Evolutionary conservation across 1,140 invertebrate genomes (phyloP).

Genomic region (Pseudomyrmex cubaensis): DNA sequence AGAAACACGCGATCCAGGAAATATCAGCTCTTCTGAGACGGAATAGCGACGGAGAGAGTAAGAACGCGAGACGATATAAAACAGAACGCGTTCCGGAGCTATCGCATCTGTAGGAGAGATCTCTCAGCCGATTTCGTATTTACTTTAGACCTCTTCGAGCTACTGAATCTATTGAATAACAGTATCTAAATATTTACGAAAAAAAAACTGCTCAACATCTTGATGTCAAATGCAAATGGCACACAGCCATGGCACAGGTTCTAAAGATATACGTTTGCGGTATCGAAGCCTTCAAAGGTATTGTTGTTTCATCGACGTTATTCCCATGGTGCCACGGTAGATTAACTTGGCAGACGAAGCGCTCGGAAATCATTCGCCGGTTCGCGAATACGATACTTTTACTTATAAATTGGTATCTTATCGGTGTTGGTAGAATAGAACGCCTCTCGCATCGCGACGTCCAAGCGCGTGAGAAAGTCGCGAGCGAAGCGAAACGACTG

Average conservation of each 20-base stretch:
- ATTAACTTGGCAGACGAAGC: constrained; percentile 64
- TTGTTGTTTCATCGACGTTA: constrained; percentile 26
- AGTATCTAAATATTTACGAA: not conserved
- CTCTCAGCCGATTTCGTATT: constrained; percentile 12
- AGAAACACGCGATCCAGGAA: constrained; percentile 51
- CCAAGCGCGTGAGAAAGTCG: constrained; percentile 66
- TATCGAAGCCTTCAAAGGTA: not conserved
- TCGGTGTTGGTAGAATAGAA: constrained; percentile 42
- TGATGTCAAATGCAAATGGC: not conserved
- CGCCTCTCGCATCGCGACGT: constrained; percentile 14
- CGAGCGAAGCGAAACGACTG: constrained; percentile 19
- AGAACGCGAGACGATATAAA: constrained; percentile 38
- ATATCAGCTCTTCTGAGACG: constrained; percentile 46
- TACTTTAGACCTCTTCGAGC: not conserved
- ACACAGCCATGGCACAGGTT: too few species aligned
- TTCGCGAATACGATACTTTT: constrained; percentile 63
- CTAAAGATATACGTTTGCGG: not conserved
- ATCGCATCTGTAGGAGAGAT: constrained; percentile 3
- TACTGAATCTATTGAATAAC: too few species aligned
- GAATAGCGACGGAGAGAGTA: constrained; percentile 45
- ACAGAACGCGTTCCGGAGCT: constrained; percentile 12
- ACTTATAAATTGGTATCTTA: constrained; percentile 62
- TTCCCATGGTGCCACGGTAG: constrained; percentile 67
- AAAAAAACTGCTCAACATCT: not conserved
- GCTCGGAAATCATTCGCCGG: constrained; percentile 60